These are phyloP conservation scores for Drosophila santomea DNA, from an alignment of 1,140 invertebrate species.

Conservation along the genomic window DNA sequence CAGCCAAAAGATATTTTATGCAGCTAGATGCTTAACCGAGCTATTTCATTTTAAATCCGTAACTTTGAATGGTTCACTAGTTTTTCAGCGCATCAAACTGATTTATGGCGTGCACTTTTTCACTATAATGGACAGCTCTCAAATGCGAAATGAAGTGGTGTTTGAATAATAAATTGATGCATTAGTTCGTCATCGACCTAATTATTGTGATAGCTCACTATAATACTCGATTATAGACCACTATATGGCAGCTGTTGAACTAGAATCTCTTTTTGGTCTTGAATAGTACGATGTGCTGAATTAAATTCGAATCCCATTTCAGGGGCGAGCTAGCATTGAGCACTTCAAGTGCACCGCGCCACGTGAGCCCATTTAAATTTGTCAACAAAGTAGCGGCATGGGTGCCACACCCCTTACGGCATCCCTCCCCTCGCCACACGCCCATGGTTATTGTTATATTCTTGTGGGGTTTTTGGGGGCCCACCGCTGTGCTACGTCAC, in stretches of 20 bases:
- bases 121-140: too few species aligned
- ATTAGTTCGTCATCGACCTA: background rate
- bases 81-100: background rate
- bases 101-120: too few species aligned
- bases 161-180: conserved; percentile 1
- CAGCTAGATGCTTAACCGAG: too few species aligned
- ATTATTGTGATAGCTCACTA: background rate
- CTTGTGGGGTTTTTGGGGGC: conserved; percentile 8
- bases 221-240: too few species aligned
- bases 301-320: conserved; percentile 7
- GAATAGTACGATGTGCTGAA: background rate
- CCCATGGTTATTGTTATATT: conserved; percentile 35
- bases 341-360: conserved; percentile 35
- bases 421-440: background rate
- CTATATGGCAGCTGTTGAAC: background rate
- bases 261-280: background rate
- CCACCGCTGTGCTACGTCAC: conserved; percentile 46
- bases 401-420: conserved; percentile 1
- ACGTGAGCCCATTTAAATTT: conserved; percentile 61
- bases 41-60: background rate
- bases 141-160: background rate
- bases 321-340: conserved; percentile 33
- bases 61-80: background rate
- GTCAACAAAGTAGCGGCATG: conserved; percentile 53
- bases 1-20: background rate